Conservation (phyloP, 2,797 vertebrate genomes). For the Lagorchestes hirsutus region DNA sequence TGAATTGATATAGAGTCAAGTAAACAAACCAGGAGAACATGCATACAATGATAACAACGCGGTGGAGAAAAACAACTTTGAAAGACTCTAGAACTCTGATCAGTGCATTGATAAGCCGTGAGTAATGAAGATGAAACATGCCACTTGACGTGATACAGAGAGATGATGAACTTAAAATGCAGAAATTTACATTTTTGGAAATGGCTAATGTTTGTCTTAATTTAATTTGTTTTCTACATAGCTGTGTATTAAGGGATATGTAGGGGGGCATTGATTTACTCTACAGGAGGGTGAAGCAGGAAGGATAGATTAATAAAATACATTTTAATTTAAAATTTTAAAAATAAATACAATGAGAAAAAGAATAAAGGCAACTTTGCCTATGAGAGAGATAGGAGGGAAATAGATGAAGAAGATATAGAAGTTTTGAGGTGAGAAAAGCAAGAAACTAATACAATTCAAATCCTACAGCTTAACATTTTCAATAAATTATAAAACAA, state of each 20-base stretch:
- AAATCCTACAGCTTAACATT: background rate
- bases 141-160: background rate
- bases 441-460: background rate
- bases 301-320: background rate
- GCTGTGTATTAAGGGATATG: background rate
- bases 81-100: background rate
- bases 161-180: background rate
- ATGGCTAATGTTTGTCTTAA: background rate
- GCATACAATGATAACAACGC: background rate
- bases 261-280: background rate
- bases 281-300: background rate
- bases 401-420: background rate
- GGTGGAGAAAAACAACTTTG: background rate
- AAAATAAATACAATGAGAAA: background rate
- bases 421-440: background rate
- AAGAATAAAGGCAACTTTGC: background rate
- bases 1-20: background rate
- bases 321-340: background rate
- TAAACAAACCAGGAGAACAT: background rate
- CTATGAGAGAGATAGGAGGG: background rate
- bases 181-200: background rate
- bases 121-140: background rate
- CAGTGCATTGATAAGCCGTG: background rate
- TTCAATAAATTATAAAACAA: background rate
- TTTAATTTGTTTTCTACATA: background rate